Base-by-base conservation (phyloP, 2,797 vertebrate genomes). In the Columba guinea region DNA sequence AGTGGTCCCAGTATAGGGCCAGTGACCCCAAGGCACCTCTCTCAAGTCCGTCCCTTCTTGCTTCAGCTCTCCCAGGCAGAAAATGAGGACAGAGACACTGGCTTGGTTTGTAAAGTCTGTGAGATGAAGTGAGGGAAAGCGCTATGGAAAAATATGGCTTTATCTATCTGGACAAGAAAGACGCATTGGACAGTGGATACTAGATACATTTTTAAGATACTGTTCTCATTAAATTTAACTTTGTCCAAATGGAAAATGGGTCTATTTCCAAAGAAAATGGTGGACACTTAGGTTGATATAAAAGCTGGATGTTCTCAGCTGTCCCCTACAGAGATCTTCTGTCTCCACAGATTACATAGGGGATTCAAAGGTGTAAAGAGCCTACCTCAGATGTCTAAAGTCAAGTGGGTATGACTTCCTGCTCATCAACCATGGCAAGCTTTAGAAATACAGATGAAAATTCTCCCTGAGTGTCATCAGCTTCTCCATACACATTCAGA, bases 211-310 rank as follows among this genome's bases (percentile, higher is more conserved):
- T 90, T 86, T 49, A 53, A 83, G 62, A 39, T 23, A 75, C 1
- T 3, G 4, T 62, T 91, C 37, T 82, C 48, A 65, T 58, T 65
- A 81, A 59, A 92, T 78, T 80, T 81, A 83, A 87, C 51, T 74
- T 67, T 63, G 15, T 35, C 60, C 32, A 80, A 88, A 78, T n/a
- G 34, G 64, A 84, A 92, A 92, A 91, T 13, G 1, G 18, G 78
- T 79, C 51, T 84, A 46, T 65, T 82, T 93, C 20, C 41, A 64
- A 86, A 95, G 51, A 84, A 92, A 90, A 89, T 26, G n/a, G 35
- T 10, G 34, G 51, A 58, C 32, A 22, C 16, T 60, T 21, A 18
- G 12, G 32, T 74, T 78, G 32, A 67, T 44, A 26, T 17, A 46
- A 64, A 90, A 91, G 21, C 34, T 62, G 32, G 28, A 60, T 46